Evolutionary conservation across 1,140 invertebrate genomes (phyloP).

Genomic region (Drosophila ficusphila): DNA sequence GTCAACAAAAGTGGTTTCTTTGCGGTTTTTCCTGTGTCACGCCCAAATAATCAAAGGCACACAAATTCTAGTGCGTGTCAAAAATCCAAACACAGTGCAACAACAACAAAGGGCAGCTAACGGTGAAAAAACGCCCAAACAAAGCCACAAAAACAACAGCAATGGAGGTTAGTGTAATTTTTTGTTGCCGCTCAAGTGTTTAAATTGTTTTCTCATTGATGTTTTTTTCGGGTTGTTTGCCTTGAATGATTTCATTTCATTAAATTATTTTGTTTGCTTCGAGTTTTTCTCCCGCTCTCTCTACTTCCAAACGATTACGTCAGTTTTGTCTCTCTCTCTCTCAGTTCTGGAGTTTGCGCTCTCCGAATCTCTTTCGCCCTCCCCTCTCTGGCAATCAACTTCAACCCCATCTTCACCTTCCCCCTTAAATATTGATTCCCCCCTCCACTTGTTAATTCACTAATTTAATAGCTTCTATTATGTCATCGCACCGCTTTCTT

Average conservation of each 20-base stretch:
- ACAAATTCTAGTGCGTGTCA: constrained; percentile 60
- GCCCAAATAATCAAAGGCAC: constrained; percentile 57
- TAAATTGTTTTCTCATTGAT: constrained; percentile 68
- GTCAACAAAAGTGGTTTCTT: constrained; percentile 25
- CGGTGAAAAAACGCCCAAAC: constrained; percentile 26
- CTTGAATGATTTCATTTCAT: constrained; percentile 78
- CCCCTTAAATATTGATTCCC: constrained; percentile 1
- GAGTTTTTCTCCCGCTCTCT: constrained; percentile 22
- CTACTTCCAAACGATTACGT: constrained; percentile 59
- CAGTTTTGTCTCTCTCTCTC: constrained; percentile 53
- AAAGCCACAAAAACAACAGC: constrained; percentile 45
- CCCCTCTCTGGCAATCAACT: constrained; percentile 40
- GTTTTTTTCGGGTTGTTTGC: constrained; percentile 46
- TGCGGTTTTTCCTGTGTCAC: constrained; percentile 62
- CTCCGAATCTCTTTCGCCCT: constrained; percentile 36
- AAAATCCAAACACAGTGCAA: constrained; percentile 43
- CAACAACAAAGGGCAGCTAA: constrained; percentile 32
- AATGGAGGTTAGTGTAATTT: constrained; percentile 69
- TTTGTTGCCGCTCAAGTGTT: constrained; percentile 36
- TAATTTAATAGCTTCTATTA: constrained; percentile 61
- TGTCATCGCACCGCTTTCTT: constrained; percentile 71
- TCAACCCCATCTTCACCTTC: constrained; percentile 31
- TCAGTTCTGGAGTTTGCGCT: constrained; percentile 75
- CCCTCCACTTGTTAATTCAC: constrained; percentile 42
- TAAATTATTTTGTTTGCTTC: constrained; percentile 41